Percentiles rank a stretch among this genome's conserved stretches.
Conservation (phyloP, 2,888 invertebrate species). For the Drosophila anomalata region DNA sequence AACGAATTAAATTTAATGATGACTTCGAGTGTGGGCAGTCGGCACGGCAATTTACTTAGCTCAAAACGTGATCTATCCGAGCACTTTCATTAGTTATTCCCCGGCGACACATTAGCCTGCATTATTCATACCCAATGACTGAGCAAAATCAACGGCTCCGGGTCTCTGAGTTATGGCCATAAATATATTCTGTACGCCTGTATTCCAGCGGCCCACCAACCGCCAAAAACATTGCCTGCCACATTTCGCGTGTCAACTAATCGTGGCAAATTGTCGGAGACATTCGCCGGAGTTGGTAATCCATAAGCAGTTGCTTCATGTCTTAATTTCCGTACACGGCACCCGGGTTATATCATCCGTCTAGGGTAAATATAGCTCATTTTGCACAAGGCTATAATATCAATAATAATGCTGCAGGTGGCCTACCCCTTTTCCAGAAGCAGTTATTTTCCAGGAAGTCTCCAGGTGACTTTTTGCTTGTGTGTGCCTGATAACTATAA, state of each 20-base stretch:
- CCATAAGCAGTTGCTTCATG: conserved; percentile 14
- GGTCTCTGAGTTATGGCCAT: conserved; percentile 28
- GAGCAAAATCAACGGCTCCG: conserved; percentile 28
- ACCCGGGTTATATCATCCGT: conserved; percentile 32
- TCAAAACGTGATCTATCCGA: conserved; percentile 33
- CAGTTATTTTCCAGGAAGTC: conserved; percentile 14
- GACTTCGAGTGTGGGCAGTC: conserved; percentile 3
- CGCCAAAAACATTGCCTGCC: conserved; percentile 3
- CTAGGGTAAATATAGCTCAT: conserved; percentile 21
- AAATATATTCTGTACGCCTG: conserved; percentile 17
- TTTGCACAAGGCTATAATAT: conserved; percentile 27
- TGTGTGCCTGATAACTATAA: conserved; percentile 56
- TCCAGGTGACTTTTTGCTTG: conserved; percentile 12
- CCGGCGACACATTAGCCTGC: conserved; percentile 40
- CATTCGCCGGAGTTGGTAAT: conserved; percentile 12
- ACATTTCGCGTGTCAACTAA: conserved; percentile 30
- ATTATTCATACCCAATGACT: conserved; percentile 40
- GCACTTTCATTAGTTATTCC: conserved; percentile 42
- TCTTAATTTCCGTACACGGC: conserved; percentile 32
- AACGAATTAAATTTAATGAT: conserved; percentile 13
- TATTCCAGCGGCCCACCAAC: conserved; percentile 19
- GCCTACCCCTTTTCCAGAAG: conserved; percentile 17
- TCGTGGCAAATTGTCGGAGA: conserved; percentile 13
- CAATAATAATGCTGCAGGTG: conserved; percentile 37
- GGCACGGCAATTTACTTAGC: conserved; percentile 10